Conservation (phyloP, 1,140 invertebrate species). For the Sinella curviseta region DNA sequence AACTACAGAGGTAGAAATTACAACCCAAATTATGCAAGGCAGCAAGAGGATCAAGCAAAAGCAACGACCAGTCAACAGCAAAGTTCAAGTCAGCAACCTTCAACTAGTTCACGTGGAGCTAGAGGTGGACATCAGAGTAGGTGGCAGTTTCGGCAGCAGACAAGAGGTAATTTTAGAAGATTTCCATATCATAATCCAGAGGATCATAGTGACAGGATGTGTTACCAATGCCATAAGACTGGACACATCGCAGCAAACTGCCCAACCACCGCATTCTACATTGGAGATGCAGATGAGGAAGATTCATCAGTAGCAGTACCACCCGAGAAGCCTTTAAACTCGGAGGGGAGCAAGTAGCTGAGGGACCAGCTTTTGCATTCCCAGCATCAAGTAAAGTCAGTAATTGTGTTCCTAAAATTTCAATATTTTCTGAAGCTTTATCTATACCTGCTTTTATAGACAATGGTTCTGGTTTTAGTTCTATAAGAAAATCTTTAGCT, state of each 20-base stretch:
- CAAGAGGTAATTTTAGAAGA: too few species aligned
- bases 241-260: background rate
- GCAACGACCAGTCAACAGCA: background rate
- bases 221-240: background rate
- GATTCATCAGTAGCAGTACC: too few species aligned
- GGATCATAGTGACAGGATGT: background rate
- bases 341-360: background rate
- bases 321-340: slow-evolving; percentile 2
- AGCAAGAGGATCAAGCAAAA: background rate
- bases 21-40: background rate
- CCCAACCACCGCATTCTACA: background rate
- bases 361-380: background rate
- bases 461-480: background rate
- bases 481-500: background rate
- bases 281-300: too few species aligned
- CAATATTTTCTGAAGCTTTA: background rate
- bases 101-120: background rate
- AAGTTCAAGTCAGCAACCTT: background rate
- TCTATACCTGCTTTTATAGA: background rate
- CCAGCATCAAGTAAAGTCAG: background rate
- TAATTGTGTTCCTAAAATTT: background rate
- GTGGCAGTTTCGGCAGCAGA: background rate
- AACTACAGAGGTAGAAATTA: too few species aligned
- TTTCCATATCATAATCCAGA: background rate
- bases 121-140: too few species aligned